A percentile compares a stretch with the other conserved stretches of the same genome.
phyloP scores from a whole-genome alignment of 2,113 vertebrate species.

The Gallinago jamesoni region DNA sequence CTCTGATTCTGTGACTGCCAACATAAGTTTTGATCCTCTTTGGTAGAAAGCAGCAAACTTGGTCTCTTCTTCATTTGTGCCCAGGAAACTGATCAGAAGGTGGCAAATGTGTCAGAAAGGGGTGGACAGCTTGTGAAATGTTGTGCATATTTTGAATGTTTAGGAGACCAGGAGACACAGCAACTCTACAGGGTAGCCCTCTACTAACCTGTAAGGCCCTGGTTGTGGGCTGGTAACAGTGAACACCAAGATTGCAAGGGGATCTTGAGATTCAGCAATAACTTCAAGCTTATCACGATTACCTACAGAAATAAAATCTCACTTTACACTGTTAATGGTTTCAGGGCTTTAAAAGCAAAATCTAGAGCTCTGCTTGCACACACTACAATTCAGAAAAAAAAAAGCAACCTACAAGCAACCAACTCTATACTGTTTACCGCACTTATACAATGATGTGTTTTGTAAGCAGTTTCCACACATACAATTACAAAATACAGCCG shows the following conservation, averaged over 20 bases:
- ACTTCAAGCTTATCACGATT: background rate
- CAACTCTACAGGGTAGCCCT: background rate
- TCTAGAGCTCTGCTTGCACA: background rate
- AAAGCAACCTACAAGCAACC: background rate
- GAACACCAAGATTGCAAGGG: background rate
- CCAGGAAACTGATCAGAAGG: background rate
- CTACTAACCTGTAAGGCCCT: background rate
- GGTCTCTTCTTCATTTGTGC: background rate
- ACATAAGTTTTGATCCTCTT: background rate
- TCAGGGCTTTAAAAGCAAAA: background rate
- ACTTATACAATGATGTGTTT: background rate
- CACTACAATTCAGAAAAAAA: background rate
- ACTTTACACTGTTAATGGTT: background rate
- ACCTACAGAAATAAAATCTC: background rate
- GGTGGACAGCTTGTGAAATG: background rate
- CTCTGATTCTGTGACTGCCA: background rate
- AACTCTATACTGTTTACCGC: background rate
- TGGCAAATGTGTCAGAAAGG: background rate
- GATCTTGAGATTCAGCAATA: background rate
- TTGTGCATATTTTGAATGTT: background rate
- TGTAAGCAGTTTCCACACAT: fast-evolving
- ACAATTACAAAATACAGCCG: background rate
- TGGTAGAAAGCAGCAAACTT: background rate
- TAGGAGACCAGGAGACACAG: background rate
- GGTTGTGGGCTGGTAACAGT: fast-evolving